These are phyloP conservation scores for Melanophora roralis DNA, from an alignment of 2,888 invertebrate species.

Conservation along the genomic window DNA sequence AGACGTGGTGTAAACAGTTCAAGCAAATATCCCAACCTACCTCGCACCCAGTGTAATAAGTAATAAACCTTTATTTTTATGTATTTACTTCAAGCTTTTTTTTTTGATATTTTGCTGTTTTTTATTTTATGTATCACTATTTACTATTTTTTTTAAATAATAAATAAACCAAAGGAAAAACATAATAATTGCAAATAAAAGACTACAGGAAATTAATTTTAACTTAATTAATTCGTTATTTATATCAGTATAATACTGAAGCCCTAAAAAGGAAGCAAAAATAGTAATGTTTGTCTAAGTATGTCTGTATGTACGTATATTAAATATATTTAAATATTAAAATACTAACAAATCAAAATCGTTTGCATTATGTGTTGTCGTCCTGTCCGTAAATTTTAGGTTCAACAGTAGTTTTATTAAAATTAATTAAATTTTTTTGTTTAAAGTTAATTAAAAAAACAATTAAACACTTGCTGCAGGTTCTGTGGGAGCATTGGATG, in stretches of 20 bases:
- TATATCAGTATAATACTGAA: slow-evolving; percentile 64
- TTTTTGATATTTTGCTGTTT: slow-evolving; percentile 14
- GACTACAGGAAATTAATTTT: slow-evolving; percentile 35
- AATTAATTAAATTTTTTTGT: slow-evolving; percentile 30
- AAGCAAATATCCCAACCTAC: too few relatives aligned
- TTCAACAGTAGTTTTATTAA: slow-evolving; percentile 22
- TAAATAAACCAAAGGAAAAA: slow-evolving; percentile 10
- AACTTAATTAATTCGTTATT: slow-evolving; percentile 49
- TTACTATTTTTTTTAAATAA: slow-evolving; percentile 33
- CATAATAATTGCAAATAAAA: not conserved
- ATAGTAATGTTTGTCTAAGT: not conserved
- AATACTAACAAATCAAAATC: not conserved
- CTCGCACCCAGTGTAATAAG: too few relatives aligned
- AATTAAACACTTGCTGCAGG: slow-evolving; percentile 34
- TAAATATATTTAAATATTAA: not conserved
- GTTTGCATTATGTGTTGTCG: slow-evolving; percentile 27
- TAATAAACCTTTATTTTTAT: not conserved
- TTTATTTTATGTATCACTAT: slow-evolving; percentile 41
- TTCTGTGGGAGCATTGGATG: slow-evolving; percentile 6
- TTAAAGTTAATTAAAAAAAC: slow-evolving; percentile 25
- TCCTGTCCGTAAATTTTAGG: slow-evolving; percentile 7
- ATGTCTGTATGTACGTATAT: too few relatives aligned
- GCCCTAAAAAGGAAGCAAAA: slow-evolving; percentile 45
- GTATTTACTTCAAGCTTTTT: not conserved
- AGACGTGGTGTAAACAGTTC: too few relatives aligned